Percentiles rank a stretch among this genome's conserved stretches.
Evolutionary conservation across 2,113 vertebrate species (phyloP).

Genomic region (Semnornis frantzii): DNA sequence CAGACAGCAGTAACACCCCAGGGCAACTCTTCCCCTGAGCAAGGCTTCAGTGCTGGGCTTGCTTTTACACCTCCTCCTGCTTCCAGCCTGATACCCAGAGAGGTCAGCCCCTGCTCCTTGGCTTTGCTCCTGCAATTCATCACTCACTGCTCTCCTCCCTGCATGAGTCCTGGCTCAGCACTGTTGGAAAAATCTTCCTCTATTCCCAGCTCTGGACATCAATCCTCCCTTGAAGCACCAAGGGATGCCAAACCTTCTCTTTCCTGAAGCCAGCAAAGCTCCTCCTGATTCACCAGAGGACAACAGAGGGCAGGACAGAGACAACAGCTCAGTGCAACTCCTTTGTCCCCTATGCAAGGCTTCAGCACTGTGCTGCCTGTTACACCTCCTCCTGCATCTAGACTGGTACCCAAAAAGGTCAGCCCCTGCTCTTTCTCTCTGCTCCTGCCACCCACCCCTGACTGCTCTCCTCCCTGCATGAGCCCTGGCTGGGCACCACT

Average conservation of each 20-base stretch:
- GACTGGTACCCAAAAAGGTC: too few species aligned
- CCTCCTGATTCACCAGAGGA: background rate
- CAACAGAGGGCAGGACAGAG: background rate
- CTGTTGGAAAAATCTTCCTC: background rate
- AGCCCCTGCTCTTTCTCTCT: background rate
- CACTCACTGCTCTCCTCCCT: background rate
- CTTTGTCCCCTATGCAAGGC: background rate
- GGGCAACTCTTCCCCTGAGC: background rate
- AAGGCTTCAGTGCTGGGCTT: background rate
- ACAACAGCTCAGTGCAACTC: fast-evolving
- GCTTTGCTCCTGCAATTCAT: background rate
- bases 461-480: background rate
- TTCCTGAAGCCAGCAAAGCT: background rate
- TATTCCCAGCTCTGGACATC: background rate
- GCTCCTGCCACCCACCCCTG: background rate
- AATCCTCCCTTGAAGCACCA: background rate
- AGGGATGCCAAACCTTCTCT: background rate
- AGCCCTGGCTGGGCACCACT: background rate
- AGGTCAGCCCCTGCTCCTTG: background rate
- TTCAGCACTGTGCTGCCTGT: too few species aligned
- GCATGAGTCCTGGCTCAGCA: fast-evolving
- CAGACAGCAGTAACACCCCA: background rate
- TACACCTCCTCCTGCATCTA: background rate
- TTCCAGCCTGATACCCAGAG: background rate
- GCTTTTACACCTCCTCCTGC: background rate